phyloP scores from a whole-genome alignment of 2,113 vertebrate genomes.

The Heterochromis multidens region DNA sequence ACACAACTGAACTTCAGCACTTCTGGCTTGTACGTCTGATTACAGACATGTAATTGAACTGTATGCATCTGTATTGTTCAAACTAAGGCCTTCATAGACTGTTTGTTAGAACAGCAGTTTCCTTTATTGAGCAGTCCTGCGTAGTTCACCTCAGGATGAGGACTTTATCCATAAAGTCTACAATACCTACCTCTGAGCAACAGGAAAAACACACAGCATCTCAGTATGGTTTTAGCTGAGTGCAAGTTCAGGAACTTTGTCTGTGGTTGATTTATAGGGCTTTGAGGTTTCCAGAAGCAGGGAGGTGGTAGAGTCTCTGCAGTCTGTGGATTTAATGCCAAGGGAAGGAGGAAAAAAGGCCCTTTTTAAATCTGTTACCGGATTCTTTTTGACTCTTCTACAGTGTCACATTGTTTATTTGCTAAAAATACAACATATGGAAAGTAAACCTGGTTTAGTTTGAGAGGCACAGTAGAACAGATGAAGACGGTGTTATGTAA shows the following conservation, averaged over 20 bases:
- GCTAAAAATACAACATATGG: neutral
- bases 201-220: neutral
- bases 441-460: neutral
- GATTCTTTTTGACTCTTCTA: neutral
- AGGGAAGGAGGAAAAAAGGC: neutral
- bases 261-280: neutral
- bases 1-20: constrained; percentile 17
- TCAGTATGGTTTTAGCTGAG: neutral
- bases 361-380: neutral
- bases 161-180: neutral
- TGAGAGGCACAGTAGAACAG: neutral
- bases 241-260: neutral
- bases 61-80: neutral
- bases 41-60: neutral
- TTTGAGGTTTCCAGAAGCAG: neutral
- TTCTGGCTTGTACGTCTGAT: neutral
- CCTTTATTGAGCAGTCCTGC: neutral
- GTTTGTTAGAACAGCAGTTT: neutral
- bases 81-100: neutral
- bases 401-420: neutral
- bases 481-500: neutral
- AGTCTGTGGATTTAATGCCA: neutral
- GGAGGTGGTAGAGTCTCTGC: neutral
- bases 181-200: neutral
- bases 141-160: neutral